phyloP scores from a whole-genome alignment of 2,113 vertebrate species.

The Mesitornis unicolor region DNA sequence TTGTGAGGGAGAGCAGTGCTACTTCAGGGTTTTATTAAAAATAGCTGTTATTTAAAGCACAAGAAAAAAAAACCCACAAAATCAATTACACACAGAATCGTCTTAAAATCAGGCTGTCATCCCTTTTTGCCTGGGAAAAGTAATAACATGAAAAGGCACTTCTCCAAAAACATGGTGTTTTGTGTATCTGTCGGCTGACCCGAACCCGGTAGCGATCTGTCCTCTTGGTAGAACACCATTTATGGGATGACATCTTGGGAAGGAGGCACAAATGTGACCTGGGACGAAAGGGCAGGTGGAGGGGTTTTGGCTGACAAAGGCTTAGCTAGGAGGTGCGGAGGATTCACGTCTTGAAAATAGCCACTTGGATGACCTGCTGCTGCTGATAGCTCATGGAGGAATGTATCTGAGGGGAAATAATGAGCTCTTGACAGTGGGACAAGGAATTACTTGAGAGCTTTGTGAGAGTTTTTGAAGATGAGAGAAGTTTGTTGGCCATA shows the following conservation, averaged over 20 bases:
- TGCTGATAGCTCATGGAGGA: neutral
- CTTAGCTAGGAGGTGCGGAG: neutral
- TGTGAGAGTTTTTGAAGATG: neutral
- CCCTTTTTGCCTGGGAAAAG: neutral
- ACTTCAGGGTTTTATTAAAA: neutral
- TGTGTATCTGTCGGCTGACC: neutral
- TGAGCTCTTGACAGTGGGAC: neutral
- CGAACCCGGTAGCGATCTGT: neutral
- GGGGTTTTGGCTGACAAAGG: neutral
- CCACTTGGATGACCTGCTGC: neutral
- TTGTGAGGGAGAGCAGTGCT: rapidly evolving
- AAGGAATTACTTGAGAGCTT: neutral
- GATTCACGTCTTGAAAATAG: neutral
- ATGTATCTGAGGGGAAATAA: neutral
- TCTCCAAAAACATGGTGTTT: neutral
- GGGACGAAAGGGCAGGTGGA: neutral
- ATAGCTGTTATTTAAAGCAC: neutral
- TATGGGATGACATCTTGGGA: neutral
- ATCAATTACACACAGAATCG: neutral
- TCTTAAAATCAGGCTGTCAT: neutral
- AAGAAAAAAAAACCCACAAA: neutral
- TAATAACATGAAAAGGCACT: neutral
- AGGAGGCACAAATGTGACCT: neutral
- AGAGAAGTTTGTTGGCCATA: neutral
- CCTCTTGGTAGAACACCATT: neutral